Evolutionary conservation across 2,888 invertebrate genomes (phyloP).

Genomic region (Campoplex capitator): DNA sequence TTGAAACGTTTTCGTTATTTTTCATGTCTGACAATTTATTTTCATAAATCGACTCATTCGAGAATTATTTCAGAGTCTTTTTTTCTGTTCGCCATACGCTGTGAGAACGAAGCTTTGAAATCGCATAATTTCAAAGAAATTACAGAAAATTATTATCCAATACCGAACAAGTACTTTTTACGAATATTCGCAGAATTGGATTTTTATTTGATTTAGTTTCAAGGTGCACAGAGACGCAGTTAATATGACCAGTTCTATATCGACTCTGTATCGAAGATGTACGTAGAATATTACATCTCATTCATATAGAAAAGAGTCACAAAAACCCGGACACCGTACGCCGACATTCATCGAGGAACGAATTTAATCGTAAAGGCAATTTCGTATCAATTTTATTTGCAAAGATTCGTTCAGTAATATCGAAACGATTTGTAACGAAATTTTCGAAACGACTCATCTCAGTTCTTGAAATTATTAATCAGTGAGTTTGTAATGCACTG

Average conservation of each 20-base stretch:
- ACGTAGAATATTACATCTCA: conserved; percentile 4
- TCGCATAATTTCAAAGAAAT: not conserved
- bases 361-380: conserved; percentile 5
- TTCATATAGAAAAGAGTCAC: not conserved
- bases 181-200: not conserved
- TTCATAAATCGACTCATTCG: not conserved
- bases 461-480: not conserved
- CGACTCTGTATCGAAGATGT: not conserved
- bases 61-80: not conserved
- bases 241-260: conserved; percentile 24
- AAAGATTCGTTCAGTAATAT: not conserved
- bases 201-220: not conserved
- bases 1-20: not conserved
- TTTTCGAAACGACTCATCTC: not conserved
- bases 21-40: not conserved
- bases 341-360: not conserved
- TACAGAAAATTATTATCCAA: not conserved
- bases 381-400: not conserved
- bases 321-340: conserved; percentile 16
- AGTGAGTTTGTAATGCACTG: not conserved
- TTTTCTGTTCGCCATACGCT: not conserved
- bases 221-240: not conserved
- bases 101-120: not conserved
- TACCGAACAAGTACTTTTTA: not conserved
- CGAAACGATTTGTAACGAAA: conserved; percentile 29